Base-by-base conservation (phyloP, 2,888 invertebrate genomes). In the Lepidocyrtoides sp. region DNA sequence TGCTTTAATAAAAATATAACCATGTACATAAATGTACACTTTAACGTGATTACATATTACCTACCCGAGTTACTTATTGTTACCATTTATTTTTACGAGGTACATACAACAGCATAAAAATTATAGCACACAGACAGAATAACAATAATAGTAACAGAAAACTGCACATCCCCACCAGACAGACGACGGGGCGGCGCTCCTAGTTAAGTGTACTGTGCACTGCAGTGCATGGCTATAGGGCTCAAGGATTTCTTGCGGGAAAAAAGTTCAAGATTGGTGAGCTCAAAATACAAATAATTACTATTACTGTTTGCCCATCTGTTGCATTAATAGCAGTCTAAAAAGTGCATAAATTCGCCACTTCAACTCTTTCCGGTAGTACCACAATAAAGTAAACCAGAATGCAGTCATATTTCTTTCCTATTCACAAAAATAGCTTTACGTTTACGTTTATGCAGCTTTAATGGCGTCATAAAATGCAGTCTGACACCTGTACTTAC, bases 1-100 rank as follows among this genome's bases (percentile, higher is more conserved):
- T 77, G 51, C 51, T 10, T 57, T 29, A 54, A 51, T 51, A 51
- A 48, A 32, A 41, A 29, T 60, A 10, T 83, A 10, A 14, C 44
- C 44, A 60, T 36, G 17, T 12, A 82, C 29, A 36, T 82, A 82
- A 51, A 17, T 26, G 23, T 32, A 41, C 63, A 36, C 57, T 57
- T 75, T 57, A 85, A 57, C 36, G 3, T 54, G 54, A 72, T 57
- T 57, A 85, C n/a, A n/a, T n/a, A n/a, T n/a, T 84, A 23, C 75
- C 75, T 72, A 85, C 75, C 85, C n/a, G 36, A 20, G 57, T 12
- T 57, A 29, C 75, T 85, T 20, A 60, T 85, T 75, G 72, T 26
- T 75, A 60, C 85, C 54, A 60, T 85, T 85, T 54, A 72, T 75
- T 85, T 85, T 60, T 23, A 82, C 63, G 44, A 17, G 44, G 41